Conservation (phyloP, 1,140 invertebrate genomes). For the Sesamia nonagrioides region DNA sequence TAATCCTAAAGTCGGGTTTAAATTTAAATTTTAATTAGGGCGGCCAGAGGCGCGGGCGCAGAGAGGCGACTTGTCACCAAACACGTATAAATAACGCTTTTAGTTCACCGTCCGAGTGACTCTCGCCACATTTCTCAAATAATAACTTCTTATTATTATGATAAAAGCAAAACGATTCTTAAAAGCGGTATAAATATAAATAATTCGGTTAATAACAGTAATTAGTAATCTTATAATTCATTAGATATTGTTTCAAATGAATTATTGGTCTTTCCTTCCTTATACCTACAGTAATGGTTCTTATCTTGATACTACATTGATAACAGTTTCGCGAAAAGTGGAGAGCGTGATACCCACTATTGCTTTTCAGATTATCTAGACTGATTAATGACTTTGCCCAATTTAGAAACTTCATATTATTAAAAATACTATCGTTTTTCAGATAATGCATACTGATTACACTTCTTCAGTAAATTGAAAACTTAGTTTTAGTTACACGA, state of each 20-base stretch:
- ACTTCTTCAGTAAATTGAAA: conserved; percentile 1
- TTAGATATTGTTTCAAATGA: conserved; percentile 17
- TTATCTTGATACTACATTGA: conserved; percentile 43
- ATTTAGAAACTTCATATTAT: conserved; percentile 18
- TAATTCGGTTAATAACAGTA: conserved; percentile 4
- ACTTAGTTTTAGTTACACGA: no score
- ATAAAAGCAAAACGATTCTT: conserved; percentile 5
- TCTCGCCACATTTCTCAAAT: conserved; percentile 54
- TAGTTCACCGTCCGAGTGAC: conserved; percentile 57
- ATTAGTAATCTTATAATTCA: conserved; percentile 26
- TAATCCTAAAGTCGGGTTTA: conserved; percentile 62
- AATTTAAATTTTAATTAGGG: conserved; percentile 82
- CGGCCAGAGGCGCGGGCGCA: conserved; percentile 61
- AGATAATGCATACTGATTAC: conserved; percentile 23
- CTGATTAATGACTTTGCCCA: conserved; percentile 48
- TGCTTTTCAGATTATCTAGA: conserved; percentile 28
- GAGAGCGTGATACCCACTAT: conserved; percentile 34
- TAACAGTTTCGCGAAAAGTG: conserved; percentile 43
- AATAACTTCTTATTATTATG: conserved; percentile 40
- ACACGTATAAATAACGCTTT: conserved; percentile 75
- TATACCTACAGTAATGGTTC: conserved; percentile 3
- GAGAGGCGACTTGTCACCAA: conserved; percentile 69
- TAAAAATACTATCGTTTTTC: not conserved
- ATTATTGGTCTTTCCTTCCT: conserved; percentile 42
- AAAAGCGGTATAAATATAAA: conserved; percentile 29